phyloP scores from a whole-genome alignment of 2,113 vertebrate species.

The Lethenteron reissneri region DNA sequence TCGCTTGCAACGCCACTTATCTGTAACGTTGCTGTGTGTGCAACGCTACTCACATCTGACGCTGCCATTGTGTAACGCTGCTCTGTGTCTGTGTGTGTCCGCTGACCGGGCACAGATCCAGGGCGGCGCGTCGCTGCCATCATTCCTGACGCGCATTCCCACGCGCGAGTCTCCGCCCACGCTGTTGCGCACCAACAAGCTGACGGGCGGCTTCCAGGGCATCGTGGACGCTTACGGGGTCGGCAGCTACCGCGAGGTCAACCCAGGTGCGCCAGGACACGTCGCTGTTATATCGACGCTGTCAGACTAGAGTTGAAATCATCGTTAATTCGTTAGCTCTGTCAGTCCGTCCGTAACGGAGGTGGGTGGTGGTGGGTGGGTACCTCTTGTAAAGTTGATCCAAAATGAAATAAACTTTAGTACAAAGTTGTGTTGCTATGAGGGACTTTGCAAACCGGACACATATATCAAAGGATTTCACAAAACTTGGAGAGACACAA shows the following conservation, averaged over 20 bases:
- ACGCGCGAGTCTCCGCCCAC: slow-evolving; percentile 44
- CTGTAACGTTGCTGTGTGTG: background rate
- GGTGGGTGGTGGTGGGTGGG: too few species aligned
- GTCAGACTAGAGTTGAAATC: too few species aligned
- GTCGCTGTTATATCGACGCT: too few species aligned
- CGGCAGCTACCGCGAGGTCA: slow-evolving; percentile 71
- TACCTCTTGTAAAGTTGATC: too few species aligned
- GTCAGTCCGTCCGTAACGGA: too few species aligned
- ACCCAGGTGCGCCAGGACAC: slow-evolving; percentile 37
- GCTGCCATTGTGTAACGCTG: background rate
- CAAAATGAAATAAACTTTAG: too few species aligned
- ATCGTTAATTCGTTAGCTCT: too few species aligned
- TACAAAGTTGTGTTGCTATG: too few species aligned
- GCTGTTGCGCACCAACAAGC: slow-evolving; percentile 64
- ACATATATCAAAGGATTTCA: too few species aligned
- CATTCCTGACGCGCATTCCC: slow-evolving; percentile 57
- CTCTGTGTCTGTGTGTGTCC: background rate
- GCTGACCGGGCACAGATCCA: slow-evolving; percentile 20
- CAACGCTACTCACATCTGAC: background rate
- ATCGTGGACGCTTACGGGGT: slow-evolving; percentile 92
- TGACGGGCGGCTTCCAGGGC: slow-evolving; percentile 68
- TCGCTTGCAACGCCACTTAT: too few species aligned
- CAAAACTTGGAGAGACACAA: too few species aligned
- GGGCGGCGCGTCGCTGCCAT: slow-evolving; percentile 51
- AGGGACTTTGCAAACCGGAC: too few species aligned